Percentiles rank a stretch among this genome's conserved stretches.
phyloP scores from a whole-genome alignment of 2,888 invertebrate genomes.

The Arge pagana region DNA sequence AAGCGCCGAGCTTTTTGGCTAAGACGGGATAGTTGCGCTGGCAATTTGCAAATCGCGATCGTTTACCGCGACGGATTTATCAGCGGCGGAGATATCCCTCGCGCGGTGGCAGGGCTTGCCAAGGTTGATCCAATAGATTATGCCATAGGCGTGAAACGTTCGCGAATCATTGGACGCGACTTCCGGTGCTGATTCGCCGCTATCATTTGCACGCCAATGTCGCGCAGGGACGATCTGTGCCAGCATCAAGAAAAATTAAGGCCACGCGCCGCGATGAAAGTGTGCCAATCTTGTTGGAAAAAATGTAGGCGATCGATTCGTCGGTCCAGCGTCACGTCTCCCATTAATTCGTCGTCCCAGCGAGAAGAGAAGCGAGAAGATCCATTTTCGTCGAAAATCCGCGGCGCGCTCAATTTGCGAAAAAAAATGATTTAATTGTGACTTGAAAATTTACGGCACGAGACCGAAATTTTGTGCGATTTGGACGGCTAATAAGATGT shows the following conservation, averaged over 20 bases:
- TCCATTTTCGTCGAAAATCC: neutral
- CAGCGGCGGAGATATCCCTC: neutral
- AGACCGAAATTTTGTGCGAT: too few species aligned
- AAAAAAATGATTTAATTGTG: neutral
- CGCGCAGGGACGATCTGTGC: neutral
- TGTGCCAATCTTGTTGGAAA: too few species aligned
- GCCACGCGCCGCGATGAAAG: too few species aligned
- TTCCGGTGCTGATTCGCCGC: neutral
- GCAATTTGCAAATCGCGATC: neutral
- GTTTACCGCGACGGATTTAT: neutral
- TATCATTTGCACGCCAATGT: slow-evolving; percentile 1
- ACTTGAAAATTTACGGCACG: too few species aligned
- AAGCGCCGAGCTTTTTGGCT: neutral
- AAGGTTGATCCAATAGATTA: slow-evolving; percentile 2
- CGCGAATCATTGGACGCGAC: neutral
- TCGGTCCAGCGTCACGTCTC: too few species aligned
- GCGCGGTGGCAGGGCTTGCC: neutral
- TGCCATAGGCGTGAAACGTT: neutral
- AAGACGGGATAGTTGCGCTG: neutral
- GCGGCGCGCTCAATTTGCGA: neutral
- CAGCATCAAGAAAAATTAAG: neutral
- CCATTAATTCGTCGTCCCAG: too few species aligned
- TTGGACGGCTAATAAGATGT: too few species aligned
- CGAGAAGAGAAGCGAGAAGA: too few species aligned
- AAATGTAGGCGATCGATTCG: too few species aligned